Base-by-base conservation (phyloP, 2,888 invertebrate genomes). In the Ectemnius continuus region DNA sequence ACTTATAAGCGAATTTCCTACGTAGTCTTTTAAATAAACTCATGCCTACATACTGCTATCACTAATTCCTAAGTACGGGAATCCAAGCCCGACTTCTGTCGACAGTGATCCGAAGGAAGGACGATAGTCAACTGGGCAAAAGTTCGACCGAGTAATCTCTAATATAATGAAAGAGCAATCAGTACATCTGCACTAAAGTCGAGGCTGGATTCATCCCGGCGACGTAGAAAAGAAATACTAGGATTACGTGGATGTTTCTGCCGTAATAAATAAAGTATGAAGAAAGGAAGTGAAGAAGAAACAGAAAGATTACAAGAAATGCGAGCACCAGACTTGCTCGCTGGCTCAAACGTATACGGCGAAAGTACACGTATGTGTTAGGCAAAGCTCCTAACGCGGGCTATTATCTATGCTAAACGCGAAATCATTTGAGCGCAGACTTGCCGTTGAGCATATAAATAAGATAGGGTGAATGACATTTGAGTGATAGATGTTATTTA, bases 381-480 rank as follows among this genome's bases (percentile, higher is more conserved):
- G 61, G 75, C 62, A 60, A 60, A 64, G 70, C 58, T 56, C 59
- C 74, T 73, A 74, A 58, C 68, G 74, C 70, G 72, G 36, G 66
- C 73, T 75, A 71, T 68, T 77, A 73, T 75, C 74, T 78, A 78
- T 76, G 74, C 78, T 80, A 83, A 82, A 78, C 82, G 73, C 79
- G 70, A 83, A 82, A 80, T 80, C 76, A 72, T 81, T 83, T 76
- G 73, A 81, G 76, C 75, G 73, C 67, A 76, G 70, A 66, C 62
- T 63, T 72, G 71, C 67, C 56, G 68, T 79, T 77, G 76, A 82
- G 76, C 82, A 82, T 77, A 82, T 82, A 82, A 82, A 82, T 80
- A 80, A 72, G 68, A 73, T 59, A 73, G 70, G 76, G 78, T 78
- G 72, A 76, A 80, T 77, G 78, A 78, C 67, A 75, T 78, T 36